Evolutionary conservation across 1,140 invertebrate species (phyloP).

Genomic region (Drosophila malerkotliana): DNA sequence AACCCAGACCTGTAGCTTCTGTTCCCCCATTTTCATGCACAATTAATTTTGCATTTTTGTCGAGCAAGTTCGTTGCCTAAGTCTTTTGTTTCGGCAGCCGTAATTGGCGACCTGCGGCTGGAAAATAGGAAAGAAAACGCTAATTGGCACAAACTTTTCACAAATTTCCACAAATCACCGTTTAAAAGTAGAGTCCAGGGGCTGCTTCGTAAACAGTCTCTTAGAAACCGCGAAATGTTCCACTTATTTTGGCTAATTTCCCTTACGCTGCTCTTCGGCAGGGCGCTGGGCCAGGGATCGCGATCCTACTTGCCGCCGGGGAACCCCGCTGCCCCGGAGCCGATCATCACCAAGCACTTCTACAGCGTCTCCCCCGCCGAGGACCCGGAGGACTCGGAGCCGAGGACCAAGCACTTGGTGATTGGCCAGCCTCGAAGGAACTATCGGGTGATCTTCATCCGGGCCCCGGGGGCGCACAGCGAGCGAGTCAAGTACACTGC

Average conservation of each 20-base stretch:
- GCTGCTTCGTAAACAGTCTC: slow-evolving; percentile 11
- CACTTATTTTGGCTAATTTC: slow-evolving; percentile 6
- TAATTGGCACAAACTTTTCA: slow-evolving; percentile 24
- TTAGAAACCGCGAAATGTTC: slow-evolving; percentile 38
- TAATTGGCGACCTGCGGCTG: slow-evolving; percentile 32
- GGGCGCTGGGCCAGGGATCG: slow-evolving; percentile 22
- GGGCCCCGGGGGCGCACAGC: slow-evolving; percentile 88
- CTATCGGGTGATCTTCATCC: slow-evolving; percentile 94
- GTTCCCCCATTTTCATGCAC: slow-evolving; percentile 38
- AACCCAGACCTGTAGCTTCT: slow-evolving; percentile 13
- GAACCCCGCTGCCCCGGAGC: slow-evolving; percentile 9
- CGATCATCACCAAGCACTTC: slow-evolving; percentile 77
- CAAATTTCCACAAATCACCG: slow-evolving; percentile 4
- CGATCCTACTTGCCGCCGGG: slow-evolving; percentile 62
- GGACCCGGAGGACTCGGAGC: slow-evolving; percentile 59
- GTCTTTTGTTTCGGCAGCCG: slow-evolving; percentile 66
- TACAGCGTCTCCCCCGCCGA: slow-evolving; percentile 72
- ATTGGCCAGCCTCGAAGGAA: slow-evolving; percentile 88
- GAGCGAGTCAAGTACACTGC: slow-evolving; percentile 87
- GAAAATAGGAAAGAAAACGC: background rate
- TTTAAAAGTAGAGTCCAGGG: slow-evolving; percentile 11
- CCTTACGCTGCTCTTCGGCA: background rate
- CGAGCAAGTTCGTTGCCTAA: slow-evolving; percentile 63
- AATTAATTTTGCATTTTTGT: slow-evolving; percentile 50
- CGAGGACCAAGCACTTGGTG: slow-evolving; percentile 61